Base-by-base conservation (phyloP, 53 echinoderm and acorn worm genomes). In the Holothuria leucospilota region DNA sequence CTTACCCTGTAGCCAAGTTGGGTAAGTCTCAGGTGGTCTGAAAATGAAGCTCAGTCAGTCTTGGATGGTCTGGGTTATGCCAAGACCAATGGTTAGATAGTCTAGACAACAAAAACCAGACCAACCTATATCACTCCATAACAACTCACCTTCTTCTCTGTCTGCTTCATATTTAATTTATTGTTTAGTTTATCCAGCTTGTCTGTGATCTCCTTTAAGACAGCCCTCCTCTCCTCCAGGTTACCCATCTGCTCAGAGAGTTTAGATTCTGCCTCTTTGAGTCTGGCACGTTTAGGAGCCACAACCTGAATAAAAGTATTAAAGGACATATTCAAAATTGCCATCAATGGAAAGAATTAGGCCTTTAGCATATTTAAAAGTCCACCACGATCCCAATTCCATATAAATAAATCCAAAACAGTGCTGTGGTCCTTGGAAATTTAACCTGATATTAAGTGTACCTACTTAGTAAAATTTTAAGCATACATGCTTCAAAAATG, bases 101-200 rank as follows among this genome's bases (percentile, higher is more conserved):
- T 34, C 34, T 34, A 1, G 34, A 34, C 34, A 34, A 2, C 34
- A 34, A 34, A 34, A 34, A 34, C 34, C 49, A 49, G 0, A 49
- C 13, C 49, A 49, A 49, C 49, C 49, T 49, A 6, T 49, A 71
- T 16, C 71, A 12, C 1, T 38, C 5, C 39, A 42, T 13, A 29
- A 67, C 67, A 60, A 80, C 80, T 82, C 38, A 96, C 97, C 93
- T 91, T 97, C 86, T 97, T 97, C 82, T 97, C 97, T 65, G 59
- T 84, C 41, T 95, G 89, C 68, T 93, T 94, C 49, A 80, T 66
- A 13, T 82, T 85, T 39, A 97, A 87, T 41, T 97, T 93, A 74
- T 93, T 90, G 81, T 95, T 95, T n/a, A 98, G 90, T 49, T 78
- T 93, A 81, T 98, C 90, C 64, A 98, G 84, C 59, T 95, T 98